These are phyloP conservation scores for Drosophila nigrodunni DNA, from an alignment of 1,140 invertebrate genomes.

Conservation along the genomic window DNA sequence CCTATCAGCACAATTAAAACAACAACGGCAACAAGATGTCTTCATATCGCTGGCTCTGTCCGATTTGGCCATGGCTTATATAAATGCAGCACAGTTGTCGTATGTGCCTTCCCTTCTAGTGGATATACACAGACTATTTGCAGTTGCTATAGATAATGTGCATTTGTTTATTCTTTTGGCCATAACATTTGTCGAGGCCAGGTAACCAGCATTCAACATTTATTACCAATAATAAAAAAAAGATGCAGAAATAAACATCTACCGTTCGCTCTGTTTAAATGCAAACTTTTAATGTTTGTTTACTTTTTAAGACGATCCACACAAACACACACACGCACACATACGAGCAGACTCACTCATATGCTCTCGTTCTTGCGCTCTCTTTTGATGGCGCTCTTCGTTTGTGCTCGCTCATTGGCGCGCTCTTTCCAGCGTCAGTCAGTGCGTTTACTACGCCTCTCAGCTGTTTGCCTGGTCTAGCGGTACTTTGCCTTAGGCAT, in stretches of 20 bases:
- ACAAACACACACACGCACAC: slow-evolving; percentile 9
- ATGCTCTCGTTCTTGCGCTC: background rate
- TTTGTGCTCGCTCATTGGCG: background rate
- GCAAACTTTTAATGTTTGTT: slow-evolving; percentile 13
- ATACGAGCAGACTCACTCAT: background rate
- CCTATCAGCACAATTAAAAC: slow-evolving; percentile 21
- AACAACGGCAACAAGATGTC: slow-evolving; percentile 6
- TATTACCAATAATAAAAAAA: slow-evolving; percentile 3
- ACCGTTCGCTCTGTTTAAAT: background rate
- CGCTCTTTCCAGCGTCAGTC: slow-evolving; percentile 10
- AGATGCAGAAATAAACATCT: background rate
- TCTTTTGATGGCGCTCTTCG: background rate
- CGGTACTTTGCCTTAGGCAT: slow-evolving; percentile 32
- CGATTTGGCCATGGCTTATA: slow-evolving; percentile 72
- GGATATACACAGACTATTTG: background rate
- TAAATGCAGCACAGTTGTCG: slow-evolving; percentile 59
- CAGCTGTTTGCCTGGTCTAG: slow-evolving; percentile 37
- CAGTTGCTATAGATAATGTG: slow-evolving; percentile 14
- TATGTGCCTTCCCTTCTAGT: background rate
- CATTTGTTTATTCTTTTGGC: slow-evolving; percentile 30
- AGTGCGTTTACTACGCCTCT: slow-evolving; percentile 18
- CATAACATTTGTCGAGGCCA: slow-evolving; percentile 34
- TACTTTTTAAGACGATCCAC: slow-evolving; percentile 19
- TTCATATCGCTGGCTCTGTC: slow-evolving; percentile 23
- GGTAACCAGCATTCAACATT: background rate